phyloP scores from a whole-genome alignment of 2,113 vertebrate genomes.

The Mesoclemmys tuberculata region DNA sequence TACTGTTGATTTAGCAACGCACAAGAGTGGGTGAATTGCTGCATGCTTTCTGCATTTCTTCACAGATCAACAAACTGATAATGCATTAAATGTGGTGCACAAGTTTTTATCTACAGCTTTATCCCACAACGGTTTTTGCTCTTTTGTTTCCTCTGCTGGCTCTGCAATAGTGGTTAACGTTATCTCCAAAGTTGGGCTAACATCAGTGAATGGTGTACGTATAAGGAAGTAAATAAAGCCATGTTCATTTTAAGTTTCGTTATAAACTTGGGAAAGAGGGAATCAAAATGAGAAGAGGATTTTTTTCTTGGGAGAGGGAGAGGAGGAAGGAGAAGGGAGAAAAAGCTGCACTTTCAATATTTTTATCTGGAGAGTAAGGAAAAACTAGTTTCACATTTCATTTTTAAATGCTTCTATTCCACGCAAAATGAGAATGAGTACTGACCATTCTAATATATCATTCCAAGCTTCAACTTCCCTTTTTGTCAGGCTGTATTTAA shows the following conservation, averaged over 20 bases:
- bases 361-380: neutral
- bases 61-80: slow-evolving; percentile 19
- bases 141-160: slow-evolving; percentile 52
- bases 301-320: neutral
- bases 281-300: neutral
- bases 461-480: neutral
- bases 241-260: neutral
- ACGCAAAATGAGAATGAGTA: neutral
- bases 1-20: slow-evolving; percentile 29
- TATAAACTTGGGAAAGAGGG: neutral
- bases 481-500: neutral
- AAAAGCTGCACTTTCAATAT: neutral
- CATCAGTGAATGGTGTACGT: neutral
- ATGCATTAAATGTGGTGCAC: neutral
- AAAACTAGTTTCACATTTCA: neutral
- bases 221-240: slow-evolving; percentile 3
- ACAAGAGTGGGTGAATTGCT: neutral
- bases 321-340: neutral
- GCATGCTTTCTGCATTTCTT: neutral
- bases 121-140: slow-evolving; percentile 8
- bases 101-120: slow-evolving; percentile 44
- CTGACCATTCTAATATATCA: neutral
- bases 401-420: neutral
- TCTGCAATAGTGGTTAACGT: neutral
- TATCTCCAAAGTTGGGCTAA: neutral